Percentiles rank a stretch among this genome's conserved stretches.
phyloP scores from a whole-genome alignment of 2,797 vertebrate species.

The Gastrophryne carolinensis region DNA sequence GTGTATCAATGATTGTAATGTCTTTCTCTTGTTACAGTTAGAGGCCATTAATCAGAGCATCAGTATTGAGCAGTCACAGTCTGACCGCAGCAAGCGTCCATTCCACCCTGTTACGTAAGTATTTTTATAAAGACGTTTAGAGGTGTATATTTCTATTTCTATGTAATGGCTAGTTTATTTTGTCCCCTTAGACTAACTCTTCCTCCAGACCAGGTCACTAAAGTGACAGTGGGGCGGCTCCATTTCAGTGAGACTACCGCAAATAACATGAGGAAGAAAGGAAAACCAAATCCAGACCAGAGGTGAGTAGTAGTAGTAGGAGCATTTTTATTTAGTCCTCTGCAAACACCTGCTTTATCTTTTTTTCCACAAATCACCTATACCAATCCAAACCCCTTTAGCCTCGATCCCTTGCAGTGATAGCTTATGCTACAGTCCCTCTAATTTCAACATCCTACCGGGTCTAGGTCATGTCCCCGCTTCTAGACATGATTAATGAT shows the following conservation, averaged over 20 bases:
- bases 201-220: constrained; percentile 95
- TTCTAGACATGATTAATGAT: too few relatives aligned
- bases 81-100: constrained; percentile 95
- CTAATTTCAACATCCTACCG: too few relatives aligned
- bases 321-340: too few relatives aligned
- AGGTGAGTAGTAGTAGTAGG: too few relatives aligned
- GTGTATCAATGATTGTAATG: too few relatives aligned
- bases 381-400: too few relatives aligned
- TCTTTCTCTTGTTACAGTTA: constrained; percentile 68
- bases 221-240: constrained; percentile 93
- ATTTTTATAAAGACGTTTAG: neutral
- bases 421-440: too few relatives aligned
- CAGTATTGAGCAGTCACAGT: constrained; percentile 97
- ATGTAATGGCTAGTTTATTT: neutral
- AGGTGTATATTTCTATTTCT: neutral
- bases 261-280: constrained; percentile 99
- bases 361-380: too few relatives aligned
- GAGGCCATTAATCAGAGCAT: constrained; percentile 97
- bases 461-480: too few relatives aligned
- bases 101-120: constrained; percentile 98
- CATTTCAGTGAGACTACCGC: constrained; percentile 98
- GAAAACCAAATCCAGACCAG: constrained; percentile 98
- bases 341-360: too few relatives aligned
- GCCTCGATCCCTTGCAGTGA: too few relatives aligned
- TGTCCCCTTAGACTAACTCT: constrained; percentile 79